Percentiles rank a stretch among this genome's conserved stretches.
phyloP scores from a whole-genome alignment of 2,888 invertebrate species.

The Synergus gifuensis region DNA sequence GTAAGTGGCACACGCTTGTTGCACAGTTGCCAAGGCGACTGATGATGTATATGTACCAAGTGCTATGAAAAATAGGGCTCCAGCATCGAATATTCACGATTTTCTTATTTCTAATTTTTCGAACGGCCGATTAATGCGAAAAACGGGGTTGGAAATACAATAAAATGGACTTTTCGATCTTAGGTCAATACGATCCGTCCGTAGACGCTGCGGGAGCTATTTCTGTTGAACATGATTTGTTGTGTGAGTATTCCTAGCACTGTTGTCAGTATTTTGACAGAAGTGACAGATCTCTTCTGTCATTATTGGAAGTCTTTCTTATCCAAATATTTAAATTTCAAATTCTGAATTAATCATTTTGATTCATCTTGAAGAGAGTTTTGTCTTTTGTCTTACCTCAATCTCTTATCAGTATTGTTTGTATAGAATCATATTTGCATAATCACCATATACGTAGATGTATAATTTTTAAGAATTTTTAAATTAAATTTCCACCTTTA shows the following conservation, averaged over 20 bases:
- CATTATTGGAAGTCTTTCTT: neutral
- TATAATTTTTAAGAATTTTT: neutral
- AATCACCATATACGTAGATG: neutral
- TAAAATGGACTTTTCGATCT: constrained; percentile 71
- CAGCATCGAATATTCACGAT: constrained; percentile 47
- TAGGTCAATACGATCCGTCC: constrained; percentile 71
- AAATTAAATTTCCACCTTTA: neutral
- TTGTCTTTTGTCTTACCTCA: neutral
- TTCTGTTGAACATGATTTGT: constrained; percentile 65
- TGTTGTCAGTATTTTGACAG: constrained; percentile 24
- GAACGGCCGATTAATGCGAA: constrained; percentile 53
- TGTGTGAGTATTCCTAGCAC: constrained; percentile 65
- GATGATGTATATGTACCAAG: constrained; percentile 46
- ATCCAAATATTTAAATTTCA: neutral
- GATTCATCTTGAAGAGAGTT: neutral
- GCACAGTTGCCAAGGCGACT: constrained; percentile 74
- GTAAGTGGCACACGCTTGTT: constrained; percentile 66
- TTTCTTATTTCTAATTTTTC: constrained; percentile 46
- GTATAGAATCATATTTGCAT: neutral
- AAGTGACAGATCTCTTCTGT: neutral
- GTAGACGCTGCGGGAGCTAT: constrained; percentile 64
- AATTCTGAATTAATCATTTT: neutral
- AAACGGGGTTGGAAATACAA: constrained; percentile 53
- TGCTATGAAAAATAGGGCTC: constrained; percentile 60
- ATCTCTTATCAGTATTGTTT: neutral